Evolutionary conservation across 2,113 vertebrate genomes (phyloP).

Genomic region (Ascaphus truei): DNA sequence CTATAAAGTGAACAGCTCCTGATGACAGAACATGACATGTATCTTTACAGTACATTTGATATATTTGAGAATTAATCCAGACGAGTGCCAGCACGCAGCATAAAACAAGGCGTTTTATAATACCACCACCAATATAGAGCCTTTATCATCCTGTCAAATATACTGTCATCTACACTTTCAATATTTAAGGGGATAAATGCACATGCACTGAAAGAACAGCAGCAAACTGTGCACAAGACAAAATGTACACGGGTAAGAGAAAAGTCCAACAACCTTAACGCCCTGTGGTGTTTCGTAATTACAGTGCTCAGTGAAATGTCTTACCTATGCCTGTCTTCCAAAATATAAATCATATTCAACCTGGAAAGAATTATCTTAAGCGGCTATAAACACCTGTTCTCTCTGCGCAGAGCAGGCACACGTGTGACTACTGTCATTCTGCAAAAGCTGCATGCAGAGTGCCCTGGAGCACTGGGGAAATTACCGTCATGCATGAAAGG

Average conservation of each 20-base stretch:
- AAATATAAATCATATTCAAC: not conserved
- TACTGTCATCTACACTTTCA: not conserved
- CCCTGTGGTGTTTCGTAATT: too few species aligned
- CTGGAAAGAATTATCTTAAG: not conserved
- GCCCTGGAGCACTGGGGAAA: constrained; percentile 4
- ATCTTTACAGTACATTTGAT: not conserved
- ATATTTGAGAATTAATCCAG: not conserved
- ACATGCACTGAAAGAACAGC: too few species aligned
- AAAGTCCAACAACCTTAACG: too few species aligned
- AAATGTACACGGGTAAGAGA: too few species aligned
- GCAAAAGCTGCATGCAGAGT: not conserved
- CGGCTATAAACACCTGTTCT: not conserved
- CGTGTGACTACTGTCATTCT: not conserved
- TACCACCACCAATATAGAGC: not conserved
- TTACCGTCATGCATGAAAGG: too few species aligned
- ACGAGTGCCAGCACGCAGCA: not conserved
- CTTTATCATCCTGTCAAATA: not conserved
- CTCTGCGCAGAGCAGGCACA: not conserved
- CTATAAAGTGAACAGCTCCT: not conserved
- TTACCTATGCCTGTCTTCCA: too few species aligned
- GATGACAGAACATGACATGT: too few species aligned
- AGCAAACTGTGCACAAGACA: too few species aligned
- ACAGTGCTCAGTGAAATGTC: too few species aligned
- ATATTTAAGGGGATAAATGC: not conserved
- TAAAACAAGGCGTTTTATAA: not conserved